These are phyloP conservation scores for Oreochromis aureus DNA, from an alignment of 2,113 vertebrate species.

Conservation along the genomic window DNA sequence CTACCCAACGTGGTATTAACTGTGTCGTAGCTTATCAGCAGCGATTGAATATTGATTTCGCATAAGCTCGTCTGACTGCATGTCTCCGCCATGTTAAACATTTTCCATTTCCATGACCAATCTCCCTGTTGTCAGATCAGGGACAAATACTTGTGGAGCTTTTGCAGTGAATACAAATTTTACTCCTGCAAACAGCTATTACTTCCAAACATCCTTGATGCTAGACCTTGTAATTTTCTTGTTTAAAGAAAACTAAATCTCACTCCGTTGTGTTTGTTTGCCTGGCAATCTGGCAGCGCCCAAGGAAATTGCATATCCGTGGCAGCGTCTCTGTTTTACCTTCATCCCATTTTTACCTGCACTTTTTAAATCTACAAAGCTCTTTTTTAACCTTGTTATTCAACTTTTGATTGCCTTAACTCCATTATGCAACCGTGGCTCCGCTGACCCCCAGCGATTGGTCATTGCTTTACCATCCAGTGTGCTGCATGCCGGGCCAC, in stretches of 20 bases:
- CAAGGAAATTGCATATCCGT: neutral
- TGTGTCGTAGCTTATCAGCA: neutral
- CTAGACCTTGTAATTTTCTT: neutral
- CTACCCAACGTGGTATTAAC: slow-evolving; percentile 12
- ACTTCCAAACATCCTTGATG: neutral
- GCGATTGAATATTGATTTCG: slow-evolving; percentile 26
- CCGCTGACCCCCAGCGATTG: neutral
- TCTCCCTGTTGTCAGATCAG: neutral
- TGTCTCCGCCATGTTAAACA: neutral
- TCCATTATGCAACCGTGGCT: neutral
- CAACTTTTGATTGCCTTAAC: neutral
- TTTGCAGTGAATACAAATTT: neutral
- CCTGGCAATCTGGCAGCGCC: neutral
- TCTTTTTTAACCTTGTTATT: neutral
- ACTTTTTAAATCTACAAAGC: neutral
- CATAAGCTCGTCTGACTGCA: neutral
- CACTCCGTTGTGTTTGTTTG: neutral
- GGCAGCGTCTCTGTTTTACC: neutral
- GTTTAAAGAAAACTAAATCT: neutral
- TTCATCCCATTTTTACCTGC: neutral
- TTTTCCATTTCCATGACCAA: neutral
- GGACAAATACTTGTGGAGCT: neutral
- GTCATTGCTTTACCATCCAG: neutral
- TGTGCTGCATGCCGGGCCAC: neutral
- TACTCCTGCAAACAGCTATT: neutral